Evolutionary conservation across 1,140 invertebrate species (phyloP).

Genomic region (Ceratoteleas bidentatus): DNA sequence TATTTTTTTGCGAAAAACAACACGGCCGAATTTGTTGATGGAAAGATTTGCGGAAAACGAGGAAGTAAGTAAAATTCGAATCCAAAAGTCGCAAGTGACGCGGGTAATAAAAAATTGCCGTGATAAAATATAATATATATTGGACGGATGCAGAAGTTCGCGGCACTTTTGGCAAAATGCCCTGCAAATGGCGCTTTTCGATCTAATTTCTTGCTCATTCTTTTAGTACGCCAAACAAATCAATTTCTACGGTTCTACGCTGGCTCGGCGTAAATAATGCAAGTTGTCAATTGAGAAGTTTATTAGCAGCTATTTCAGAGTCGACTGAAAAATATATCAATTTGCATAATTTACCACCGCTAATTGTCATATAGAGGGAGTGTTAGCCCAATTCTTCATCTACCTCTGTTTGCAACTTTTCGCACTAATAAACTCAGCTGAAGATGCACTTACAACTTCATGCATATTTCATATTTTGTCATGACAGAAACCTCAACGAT

Average conservation of each 20-base stretch:
- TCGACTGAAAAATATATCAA: neutral
- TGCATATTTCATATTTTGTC: too few species aligned
- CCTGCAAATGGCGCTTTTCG: constrained; percentile 32
- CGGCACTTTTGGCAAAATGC: constrained; percentile 40
- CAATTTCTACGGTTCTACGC: constrained; percentile 37
- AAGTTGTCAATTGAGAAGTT: constrained; percentile 35
- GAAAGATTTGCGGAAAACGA: too few species aligned
- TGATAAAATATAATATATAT: constrained; percentile 46
- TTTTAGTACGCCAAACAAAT: constrained; percentile 40
- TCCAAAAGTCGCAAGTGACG: neutral
- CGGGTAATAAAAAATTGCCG: constrained; percentile 21
- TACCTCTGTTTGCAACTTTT: neutral
- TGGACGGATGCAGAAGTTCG: constrained; percentile 34
- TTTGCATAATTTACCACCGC: neutral
- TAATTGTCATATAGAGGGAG: neutral
- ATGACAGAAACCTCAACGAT: too few species aligned
- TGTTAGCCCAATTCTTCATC: neutral
- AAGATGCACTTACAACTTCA: too few species aligned
- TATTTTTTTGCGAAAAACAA: neutral
- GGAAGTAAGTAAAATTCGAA: too few species aligned
- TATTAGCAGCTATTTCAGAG: constrained; percentile 16
- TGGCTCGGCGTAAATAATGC: constrained; percentile 29
- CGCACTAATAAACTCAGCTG: too few species aligned
- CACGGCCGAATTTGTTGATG: too few species aligned
- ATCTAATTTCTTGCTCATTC: constrained; percentile 38